Percentiles rank a stretch among this genome's conserved stretches.
These are phyloP conservation scores for Pantherophis vulpinus DNA, from an alignment of 2,797 vertebrate species.

Conservation along the genomic window DNA sequence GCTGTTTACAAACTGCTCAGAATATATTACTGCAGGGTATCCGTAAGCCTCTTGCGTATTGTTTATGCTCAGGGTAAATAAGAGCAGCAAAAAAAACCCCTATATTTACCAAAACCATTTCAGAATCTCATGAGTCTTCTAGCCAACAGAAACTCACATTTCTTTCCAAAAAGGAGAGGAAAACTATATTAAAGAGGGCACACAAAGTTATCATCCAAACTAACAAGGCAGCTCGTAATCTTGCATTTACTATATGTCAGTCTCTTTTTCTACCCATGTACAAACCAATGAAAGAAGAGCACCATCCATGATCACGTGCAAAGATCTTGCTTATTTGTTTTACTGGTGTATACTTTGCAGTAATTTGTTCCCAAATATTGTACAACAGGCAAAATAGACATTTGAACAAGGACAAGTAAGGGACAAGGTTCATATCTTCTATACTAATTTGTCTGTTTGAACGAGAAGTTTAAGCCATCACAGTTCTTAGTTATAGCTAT, in stretches of 20 bases:
- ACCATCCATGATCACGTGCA: neutral
- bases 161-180: neutral
- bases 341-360: too few species aligned
- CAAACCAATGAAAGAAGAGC: neutral
- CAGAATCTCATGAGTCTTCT: neutral
- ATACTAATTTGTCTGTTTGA: neutral
- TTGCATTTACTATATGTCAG: neutral
- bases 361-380: neutral
- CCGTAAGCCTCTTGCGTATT: neutral
- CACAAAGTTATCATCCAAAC: neutral
- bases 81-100: neutral
- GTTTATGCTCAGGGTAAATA: neutral
- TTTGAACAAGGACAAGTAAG: neutral
- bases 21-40: neutral
- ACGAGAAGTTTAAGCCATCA: neutral
- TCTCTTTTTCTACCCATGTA: neutral
- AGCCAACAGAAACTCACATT: neutral
- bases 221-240: neutral
- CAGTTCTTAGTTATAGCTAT: neutral
- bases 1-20: neutral
- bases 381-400: neutral
- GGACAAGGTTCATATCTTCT: neutral
- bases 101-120: neutral
- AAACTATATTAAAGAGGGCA: neutral
- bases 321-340: neutral